A percentile compares a stretch with the other conserved stretches of the same genome.
These are phyloP conservation scores for Leucophenga montana DNA, from an alignment of 2,888 invertebrate genomes.

Conservation along the genomic window DNA sequence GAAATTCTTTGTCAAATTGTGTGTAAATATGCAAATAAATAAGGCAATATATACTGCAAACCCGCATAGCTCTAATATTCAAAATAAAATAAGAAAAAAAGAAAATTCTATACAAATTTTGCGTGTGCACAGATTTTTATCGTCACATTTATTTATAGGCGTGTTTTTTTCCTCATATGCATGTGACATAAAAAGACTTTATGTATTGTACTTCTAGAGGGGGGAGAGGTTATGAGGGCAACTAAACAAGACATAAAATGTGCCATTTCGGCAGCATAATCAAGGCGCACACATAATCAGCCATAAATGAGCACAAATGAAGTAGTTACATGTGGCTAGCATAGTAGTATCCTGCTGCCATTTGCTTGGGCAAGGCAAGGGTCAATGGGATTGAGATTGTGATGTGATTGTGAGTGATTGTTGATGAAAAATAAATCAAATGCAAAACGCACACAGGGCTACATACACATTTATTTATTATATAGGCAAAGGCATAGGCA, in stretches of 20 bases:
- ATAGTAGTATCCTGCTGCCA: background rate
- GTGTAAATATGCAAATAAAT: constrained; percentile 45
- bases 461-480: background rate
- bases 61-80: background rate
- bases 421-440: constrained; percentile 16
- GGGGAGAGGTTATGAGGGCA: too few species aligned
- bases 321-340: background rate
- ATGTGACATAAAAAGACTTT: background rate
- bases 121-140: constrained; percentile 19
- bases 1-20: constrained; percentile 32
- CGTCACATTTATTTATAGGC: constrained; percentile 7
- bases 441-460: background rate
- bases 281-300: background rate
- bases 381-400: background rate
- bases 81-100: background rate
- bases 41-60: constrained; percentile 33
- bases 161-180: background rate
- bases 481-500: too few species aligned
- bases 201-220: background rate
- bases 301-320: background rate
- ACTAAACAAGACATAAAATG: background rate
- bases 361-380: background rate
- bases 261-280: constrained; percentile 4
- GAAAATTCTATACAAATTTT: background rate
- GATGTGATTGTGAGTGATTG: constrained; percentile 12